These are phyloP conservation scores for Papilio demoleus DNA, from an alignment of 2,888 invertebrate species.

Conservation along the genomic window DNA sequence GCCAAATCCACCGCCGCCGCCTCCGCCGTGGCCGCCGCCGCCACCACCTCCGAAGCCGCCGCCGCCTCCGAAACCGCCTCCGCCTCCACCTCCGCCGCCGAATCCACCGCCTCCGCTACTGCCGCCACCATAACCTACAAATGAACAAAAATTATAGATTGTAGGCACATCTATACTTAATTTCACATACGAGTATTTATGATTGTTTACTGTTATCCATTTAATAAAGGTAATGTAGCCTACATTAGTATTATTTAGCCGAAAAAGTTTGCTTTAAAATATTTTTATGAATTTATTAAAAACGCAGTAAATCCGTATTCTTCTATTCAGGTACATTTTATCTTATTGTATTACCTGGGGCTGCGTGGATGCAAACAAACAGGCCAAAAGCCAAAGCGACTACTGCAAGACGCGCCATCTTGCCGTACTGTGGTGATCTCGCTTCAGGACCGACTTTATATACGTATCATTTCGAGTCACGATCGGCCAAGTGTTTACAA, in stretches of 20 bases:
- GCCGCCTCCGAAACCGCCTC: too few species aligned
- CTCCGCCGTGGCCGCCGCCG: too few species aligned
- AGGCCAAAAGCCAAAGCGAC: conserved; percentile 66
- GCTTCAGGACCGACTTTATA: conserved; percentile 56
- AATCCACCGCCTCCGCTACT: conserved; percentile 46
- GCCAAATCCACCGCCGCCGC: too few species aligned
- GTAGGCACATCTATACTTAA: background rate
- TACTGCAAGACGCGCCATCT: conserved; percentile 69
- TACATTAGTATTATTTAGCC: too few species aligned
- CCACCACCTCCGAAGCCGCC: too few species aligned
- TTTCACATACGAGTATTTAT: background rate
- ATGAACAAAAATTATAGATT: background rate
- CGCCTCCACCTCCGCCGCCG: conserved; percentile 55
- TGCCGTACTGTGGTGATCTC: conserved; percentile 52
- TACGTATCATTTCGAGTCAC: conserved; percentile 65
- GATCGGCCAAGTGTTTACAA: conserved; percentile 58
- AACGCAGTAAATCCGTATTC: background rate
- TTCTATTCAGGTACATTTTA: background rate
- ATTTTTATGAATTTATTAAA: background rate
- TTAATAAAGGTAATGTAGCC: too few species aligned
- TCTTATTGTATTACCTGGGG: conserved; percentile 62
- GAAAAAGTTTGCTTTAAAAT: background rate
- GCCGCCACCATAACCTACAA: conserved; percentile 50
- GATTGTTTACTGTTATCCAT: too few species aligned
- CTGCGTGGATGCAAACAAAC: conserved; percentile 62